A percentile compares a stretch with the other conserved stretches of the same genome.
phyloP scores from a whole-genome alignment of 2,888 invertebrate species.

The Bembecia ichneumoniformis region DNA sequence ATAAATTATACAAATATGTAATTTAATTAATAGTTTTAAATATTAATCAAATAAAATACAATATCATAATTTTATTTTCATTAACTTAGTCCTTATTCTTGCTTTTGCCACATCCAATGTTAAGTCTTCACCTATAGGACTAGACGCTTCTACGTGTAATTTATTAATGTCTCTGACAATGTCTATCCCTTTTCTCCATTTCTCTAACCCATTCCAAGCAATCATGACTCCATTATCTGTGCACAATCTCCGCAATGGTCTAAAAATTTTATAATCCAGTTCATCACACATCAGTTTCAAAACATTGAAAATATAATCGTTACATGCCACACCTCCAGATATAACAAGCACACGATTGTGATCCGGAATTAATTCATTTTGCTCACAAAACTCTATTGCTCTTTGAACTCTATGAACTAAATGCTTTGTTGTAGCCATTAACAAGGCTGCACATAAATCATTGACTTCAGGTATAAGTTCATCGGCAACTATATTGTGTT shows the following conservation, averaged over 20 bases:
- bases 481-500: conserved; percentile 74
- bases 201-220: conserved; percentile 97
- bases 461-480: conserved; percentile 80
- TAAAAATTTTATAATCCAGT: conserved; percentile 76
- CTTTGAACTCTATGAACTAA: conserved; percentile 87
- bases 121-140: conserved; percentile 77
- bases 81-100: conserved; percentile 58
- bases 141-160: conserved; percentile 75
- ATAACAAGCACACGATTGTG: conserved; percentile 78
- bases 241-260: conserved; percentile 88
- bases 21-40: not conserved
- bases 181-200: conserved; percentile 71
- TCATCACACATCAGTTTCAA: conserved; percentile 79
- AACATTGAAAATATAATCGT: conserved; percentile 82
- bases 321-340: conserved; percentile 97
- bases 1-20: too few species aligned
- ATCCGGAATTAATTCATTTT: conserved; percentile 76
- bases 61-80: conserved; percentile 37
- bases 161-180: conserved; percentile 71
- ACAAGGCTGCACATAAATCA: conserved; percentile 90
- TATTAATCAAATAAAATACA: not conserved
- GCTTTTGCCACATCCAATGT: conserved; percentile 69
- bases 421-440: conserved; percentile 82
- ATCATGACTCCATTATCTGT: conserved; percentile 99
- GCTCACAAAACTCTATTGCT: conserved; percentile 83